Evolutionary conservation across 2,113 vertebrate species (phyloP).

Genomic region (Agapornis roseicollis): DNA sequence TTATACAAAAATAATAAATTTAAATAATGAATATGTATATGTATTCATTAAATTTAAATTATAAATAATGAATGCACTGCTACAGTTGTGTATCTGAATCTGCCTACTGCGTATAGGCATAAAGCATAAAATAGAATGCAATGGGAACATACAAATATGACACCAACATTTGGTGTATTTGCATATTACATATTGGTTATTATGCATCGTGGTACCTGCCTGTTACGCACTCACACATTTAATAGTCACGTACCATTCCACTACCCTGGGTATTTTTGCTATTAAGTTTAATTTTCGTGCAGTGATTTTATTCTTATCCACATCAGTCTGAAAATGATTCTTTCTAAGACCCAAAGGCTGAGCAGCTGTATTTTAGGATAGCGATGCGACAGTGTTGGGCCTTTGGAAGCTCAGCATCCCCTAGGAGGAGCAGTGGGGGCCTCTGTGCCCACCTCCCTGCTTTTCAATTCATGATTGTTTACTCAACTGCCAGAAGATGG

Average conservation of each 20-base stretch:
- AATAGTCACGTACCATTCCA: background rate
- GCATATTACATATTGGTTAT: background rate
- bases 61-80: background rate
- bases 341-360: background rate
- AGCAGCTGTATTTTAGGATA: background rate
- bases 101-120: accelerated
- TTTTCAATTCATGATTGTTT: background rate
- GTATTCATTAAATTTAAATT: background rate
- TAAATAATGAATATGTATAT: background rate
- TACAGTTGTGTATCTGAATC: background rate
- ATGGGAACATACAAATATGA: background rate
- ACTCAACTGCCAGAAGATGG: slow-evolving; percentile 20
- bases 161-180: background rate
- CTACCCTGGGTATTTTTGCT: background rate
- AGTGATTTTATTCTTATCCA: background rate
- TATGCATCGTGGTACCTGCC: background rate
- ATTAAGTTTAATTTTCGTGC: background rate
- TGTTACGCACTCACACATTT: background rate
- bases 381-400: accelerated
- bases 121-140: background rate
- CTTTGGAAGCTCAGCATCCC: accelerated
- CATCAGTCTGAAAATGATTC: background rate
- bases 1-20: background rate
- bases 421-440: background rate
- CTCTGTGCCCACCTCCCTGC: background rate